Evolutionary conservation across 2,113 vertebrate species (phyloP).

Genomic region (Taurulus bubalis): DNA sequence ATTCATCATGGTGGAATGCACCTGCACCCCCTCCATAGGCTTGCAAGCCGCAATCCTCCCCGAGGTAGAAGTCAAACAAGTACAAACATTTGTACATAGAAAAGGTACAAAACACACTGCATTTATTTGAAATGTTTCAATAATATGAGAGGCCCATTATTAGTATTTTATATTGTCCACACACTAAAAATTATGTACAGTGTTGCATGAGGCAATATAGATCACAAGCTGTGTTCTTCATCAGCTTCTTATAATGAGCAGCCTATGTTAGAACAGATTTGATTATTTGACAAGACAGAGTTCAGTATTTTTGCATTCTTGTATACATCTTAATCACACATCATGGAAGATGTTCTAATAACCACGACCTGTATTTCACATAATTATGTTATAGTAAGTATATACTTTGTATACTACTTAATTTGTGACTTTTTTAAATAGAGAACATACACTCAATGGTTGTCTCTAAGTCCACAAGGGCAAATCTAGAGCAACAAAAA

Average conservation of each 20-base stretch:
- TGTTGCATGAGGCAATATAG: neutral
- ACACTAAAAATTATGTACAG: neutral
- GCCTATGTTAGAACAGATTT: neutral
- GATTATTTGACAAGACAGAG: neutral
- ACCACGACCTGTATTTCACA: neutral
- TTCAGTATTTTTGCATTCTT: neutral
- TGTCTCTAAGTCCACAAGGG: conserved; percentile 12
- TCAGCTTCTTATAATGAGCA: neutral
- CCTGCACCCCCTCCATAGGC: conserved; percentile 11
- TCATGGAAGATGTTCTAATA: neutral
- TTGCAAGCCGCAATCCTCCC: conserved; percentile 30
- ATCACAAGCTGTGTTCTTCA: neutral
- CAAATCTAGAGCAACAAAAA: conserved; percentile 28
- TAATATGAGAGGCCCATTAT: neutral
- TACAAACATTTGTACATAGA: conserved; percentile 35
- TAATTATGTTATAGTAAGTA: neutral
- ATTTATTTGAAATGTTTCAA: conserved; percentile 2
- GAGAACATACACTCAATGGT: neutral
- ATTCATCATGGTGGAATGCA: conserved; percentile 56
- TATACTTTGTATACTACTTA: neutral
- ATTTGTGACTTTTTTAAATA: neutral
- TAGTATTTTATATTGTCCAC: neutral
- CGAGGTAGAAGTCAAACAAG: conserved; percentile 49
- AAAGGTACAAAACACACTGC: conserved; percentile 10
- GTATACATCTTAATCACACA: neutral